Evolutionary conservation across 2,797 vertebrate species (phyloP), one percentile per base, ranked within the genome.

Genomic region (Lindbergichthys nudifrons): DNA sequence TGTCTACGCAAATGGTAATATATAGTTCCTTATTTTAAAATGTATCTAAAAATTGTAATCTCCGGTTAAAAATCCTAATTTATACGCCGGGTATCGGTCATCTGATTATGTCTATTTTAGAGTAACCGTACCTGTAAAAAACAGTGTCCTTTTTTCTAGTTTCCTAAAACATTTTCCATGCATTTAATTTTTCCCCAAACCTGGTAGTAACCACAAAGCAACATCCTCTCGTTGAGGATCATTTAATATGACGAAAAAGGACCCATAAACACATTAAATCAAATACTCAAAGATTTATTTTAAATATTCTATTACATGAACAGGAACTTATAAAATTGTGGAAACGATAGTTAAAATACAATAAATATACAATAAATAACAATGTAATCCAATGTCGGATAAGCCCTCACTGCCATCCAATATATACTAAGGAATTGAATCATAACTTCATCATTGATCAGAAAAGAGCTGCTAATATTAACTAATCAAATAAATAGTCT

Each of bases 401-500:
- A 30, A 45, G 4, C 12, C 16, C 16, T 1, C 18, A 46, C 21
- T 45, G 21, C 10, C 46, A 51, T 3, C 36, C 41, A 60, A 16
- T 23, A 65, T 14, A 50, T 11, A 36, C 9, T 42, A 10, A 19
- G 62, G n/a, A 19, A 1, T 0, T 53, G 10, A n/a, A 70, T 60
- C 0, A 53, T 56, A 66, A 47, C 23, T 47, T 23, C 15, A 30
- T 62, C 15, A 47, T 46, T 18, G 10, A 67, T 80, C 21, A 23
- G 3, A 30, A 30, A 51, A 21, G 53, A 36, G 13, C 4, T 50
- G 14, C 23, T 60, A 2, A 75, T 18, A 65, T 53, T 51, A 6
- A 81, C 8, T 19, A 68, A 85, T 77, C 66, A 70, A 86, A 87
- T 87, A 87, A 86, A 88, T 87, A 89, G 2, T 60, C 36, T 70